Conservation (phyloP, 64 coral and sea anemone species). For the Catalaphyllia jardinei region DNA sequence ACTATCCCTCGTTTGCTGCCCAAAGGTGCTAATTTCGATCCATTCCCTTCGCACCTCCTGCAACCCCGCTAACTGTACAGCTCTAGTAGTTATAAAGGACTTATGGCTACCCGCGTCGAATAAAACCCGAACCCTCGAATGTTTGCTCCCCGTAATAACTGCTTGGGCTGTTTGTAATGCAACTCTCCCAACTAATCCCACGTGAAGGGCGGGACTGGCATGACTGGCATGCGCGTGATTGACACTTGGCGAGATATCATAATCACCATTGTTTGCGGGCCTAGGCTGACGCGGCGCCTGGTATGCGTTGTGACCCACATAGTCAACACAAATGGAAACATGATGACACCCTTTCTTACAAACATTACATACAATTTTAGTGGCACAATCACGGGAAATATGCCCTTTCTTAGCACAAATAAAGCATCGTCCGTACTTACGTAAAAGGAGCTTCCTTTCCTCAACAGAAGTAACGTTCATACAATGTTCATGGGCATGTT, state of each 20-base stretch:
- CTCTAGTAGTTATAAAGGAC: constrained; percentile 37
- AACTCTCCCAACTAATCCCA: constrained; percentile 21
- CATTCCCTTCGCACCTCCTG: background rate
- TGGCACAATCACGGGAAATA: constrained; percentile 30
- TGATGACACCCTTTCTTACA: constrained; percentile 34
- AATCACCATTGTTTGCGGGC: background rate
- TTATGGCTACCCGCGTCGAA: constrained; percentile 67
- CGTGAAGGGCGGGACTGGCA: constrained; percentile 13
- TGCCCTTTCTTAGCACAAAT: constrained; percentile 60
- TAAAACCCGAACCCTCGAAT: constrained; percentile 42
- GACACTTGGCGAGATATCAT: too few relatives aligned
- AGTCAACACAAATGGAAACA: constrained; percentile 24
- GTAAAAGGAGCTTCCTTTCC: constrained; percentile 41
- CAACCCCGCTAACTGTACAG: background rate
- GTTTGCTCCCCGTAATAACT: constrained; percentile 47
- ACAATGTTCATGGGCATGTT: constrained; percentile 39
- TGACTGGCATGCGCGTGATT: too few relatives aligned
- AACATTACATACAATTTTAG: constrained; percentile 25
- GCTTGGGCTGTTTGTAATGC: constrained; percentile 53
- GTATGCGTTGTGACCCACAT: background rate
- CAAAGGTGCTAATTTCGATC: background rate
- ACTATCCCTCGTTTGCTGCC: background rate
- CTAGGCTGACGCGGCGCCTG: background rate
- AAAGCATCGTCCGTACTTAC: constrained; percentile 74
- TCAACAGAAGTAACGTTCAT: background rate